Percentiles rank a stretch among this genome's conserved stretches.
phyloP scores from a whole-genome alignment of 2,888 invertebrate genomes.

The Eremobia ochroleuca region DNA sequence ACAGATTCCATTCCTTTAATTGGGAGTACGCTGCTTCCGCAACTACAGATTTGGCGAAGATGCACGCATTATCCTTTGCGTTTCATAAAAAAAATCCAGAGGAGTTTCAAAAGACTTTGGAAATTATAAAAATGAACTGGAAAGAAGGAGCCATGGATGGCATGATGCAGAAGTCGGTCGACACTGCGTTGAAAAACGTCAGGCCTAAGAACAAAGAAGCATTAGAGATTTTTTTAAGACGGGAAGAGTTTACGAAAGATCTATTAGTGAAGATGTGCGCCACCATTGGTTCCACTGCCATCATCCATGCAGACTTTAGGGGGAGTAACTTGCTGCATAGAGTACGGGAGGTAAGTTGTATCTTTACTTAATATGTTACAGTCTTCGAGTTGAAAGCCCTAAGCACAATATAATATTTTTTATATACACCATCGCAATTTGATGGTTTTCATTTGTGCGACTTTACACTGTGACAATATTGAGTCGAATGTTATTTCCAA shows the following conservation, averaged over 20 bases:
- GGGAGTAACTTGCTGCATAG: constrained; percentile 72
- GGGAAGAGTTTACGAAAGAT: constrained; percentile 15
- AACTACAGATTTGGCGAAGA: constrained; percentile 71
- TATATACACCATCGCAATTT: not conserved
- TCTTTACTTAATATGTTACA: not conserved
- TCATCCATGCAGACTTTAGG: constrained; percentile 72
- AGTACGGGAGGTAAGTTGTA: constrained; percentile 59
- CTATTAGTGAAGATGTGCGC: constrained; percentile 51
- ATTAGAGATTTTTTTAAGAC: constrained; percentile 62
- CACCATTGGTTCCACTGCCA: constrained; percentile 61
- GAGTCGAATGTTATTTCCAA: not conserved
- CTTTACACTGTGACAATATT: not conserved
- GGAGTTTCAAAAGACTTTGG: constrained; percentile 11
- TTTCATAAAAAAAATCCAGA: constrained; percentile 66
- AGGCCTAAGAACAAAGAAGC: constrained; percentile 69
- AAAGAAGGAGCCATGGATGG: constrained; percentile 6
- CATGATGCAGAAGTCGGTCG: constrained; percentile 13
- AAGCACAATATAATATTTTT: not conserved
- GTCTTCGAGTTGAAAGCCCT: too few species aligned
- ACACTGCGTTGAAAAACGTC: constrained; percentile 52
- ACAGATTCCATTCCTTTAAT: constrained; percentile 65
- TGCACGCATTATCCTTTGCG: constrained; percentile 79
- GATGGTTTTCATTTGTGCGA: not conserved
- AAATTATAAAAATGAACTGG: not conserved
- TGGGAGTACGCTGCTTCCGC: constrained; percentile 61